Conservation (phyloP, 2,888 invertebrate genomes). For the Drosophila nr. medialis region DNA sequence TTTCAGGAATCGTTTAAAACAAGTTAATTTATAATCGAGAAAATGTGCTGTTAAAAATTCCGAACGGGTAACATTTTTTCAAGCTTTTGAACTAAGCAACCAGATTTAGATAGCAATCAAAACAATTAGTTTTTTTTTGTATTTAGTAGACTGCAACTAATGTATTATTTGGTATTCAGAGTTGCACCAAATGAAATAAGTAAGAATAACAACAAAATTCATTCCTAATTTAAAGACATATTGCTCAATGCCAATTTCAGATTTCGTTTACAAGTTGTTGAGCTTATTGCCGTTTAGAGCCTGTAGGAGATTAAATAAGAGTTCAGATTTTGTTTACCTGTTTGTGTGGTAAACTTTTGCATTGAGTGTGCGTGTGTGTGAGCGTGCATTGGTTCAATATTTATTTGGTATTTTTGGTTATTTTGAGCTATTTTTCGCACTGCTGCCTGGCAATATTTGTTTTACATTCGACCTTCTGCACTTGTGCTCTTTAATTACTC, state of each 20-base stretch:
- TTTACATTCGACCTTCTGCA: constrained; percentile 27
- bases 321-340: constrained; percentile 15
- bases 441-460: constrained; percentile 18
- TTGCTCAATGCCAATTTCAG: not conserved
- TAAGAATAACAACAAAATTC: not conserved
- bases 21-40: not conserved
- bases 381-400: constrained; percentile 43
- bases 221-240: not conserved
- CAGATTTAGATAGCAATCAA: not conserved
- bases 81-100: not conserved
- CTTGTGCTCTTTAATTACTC: constrained; percentile 52
- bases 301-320: constrained; percentile 2
- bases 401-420: constrained; percentile 29
- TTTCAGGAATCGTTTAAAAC: not conserved
- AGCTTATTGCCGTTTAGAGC: constrained; percentile 5
- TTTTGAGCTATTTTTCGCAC: constrained; percentile 9
- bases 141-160: not conserved
- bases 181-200: not conserved
- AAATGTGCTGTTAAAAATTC: not conserved
- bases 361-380: constrained; percentile 5
- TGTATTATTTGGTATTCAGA: not conserved
- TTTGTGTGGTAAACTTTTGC: constrained; percentile 26
- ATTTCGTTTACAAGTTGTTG: not conserved
- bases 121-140: not conserved
- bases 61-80: not conserved